Evolutionary conservation across 2,113 vertebrate genomes (phyloP).

Genomic region (Alethe diademata): DNA sequence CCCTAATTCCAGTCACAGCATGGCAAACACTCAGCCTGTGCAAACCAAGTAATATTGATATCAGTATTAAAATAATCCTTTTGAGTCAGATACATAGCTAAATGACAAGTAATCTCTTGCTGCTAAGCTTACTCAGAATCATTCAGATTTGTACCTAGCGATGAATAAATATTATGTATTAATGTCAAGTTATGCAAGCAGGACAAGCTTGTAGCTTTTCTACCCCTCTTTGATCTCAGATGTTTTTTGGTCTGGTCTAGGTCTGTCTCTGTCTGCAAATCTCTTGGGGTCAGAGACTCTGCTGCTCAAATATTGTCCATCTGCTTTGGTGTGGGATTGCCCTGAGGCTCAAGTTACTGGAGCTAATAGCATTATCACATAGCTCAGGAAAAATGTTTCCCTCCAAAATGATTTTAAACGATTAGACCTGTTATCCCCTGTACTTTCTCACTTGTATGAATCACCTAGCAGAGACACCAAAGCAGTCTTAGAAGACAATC

Average conservation of each 20-base stretch:
- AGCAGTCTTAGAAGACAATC: neutral
- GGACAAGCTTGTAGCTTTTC: neutral
- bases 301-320: neutral
- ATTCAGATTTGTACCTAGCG: neutral
- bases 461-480: neutral
- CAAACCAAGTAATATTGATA: neutral
- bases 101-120: slow-evolving; percentile 14
- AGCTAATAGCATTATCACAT: neutral
- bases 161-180: neutral
- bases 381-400: neutral
- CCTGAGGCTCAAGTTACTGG: neutral
- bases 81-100: neutral
- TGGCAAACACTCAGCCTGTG: neutral
- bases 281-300: neutral
- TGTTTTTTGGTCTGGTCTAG: neutral
- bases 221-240: neutral
- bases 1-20: neutral
- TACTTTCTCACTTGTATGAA: neutral
- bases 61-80: slow-evolving; percentile 42
- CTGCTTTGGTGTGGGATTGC: neutral
- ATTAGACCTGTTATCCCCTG: neutral
- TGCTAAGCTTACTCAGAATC: neutral
- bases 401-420: neutral
- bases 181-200: neutral
- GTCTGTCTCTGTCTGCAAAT: neutral